A percentile compares a stretch with the other conserved stretches of the same genome.
These are phyloP conservation scores for Thunnus albacares DNA, from an alignment of 2,797 vertebrate species.

Conservation along the genomic window DNA sequence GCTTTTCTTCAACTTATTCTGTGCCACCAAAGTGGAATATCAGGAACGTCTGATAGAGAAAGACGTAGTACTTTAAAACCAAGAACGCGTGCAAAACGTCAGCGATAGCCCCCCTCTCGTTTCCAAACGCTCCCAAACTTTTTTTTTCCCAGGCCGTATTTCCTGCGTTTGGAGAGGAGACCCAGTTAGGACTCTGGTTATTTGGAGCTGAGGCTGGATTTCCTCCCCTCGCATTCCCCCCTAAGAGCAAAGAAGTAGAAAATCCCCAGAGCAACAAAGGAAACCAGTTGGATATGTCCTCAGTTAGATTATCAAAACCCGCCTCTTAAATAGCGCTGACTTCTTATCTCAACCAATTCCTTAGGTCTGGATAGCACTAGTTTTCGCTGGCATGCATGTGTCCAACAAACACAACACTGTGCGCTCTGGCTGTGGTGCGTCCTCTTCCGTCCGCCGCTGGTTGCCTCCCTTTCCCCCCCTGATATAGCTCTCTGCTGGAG, in stretches of 20 bases:
- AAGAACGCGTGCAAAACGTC: conserved; percentile 61
- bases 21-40: background rate
- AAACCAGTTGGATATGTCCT: conserved; percentile 46
- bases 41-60: conserved; percentile 1
- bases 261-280: conserved; percentile 59
- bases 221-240: conserved; percentile 75
- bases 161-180: conserved; percentile 79
- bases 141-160: conserved; percentile 79
- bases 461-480: conserved; percentile 69
- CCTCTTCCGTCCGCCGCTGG: conserved; percentile 79
- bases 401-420: conserved; percentile 75
- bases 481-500: conserved; percentile 47
- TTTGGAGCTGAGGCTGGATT: conserved; percentile 76
- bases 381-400: conserved; percentile 75
- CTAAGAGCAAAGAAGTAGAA: conserved; percentile 50
- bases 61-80: conserved; percentile 39
- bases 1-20: conserved; percentile 22
- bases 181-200: conserved; percentile 73
- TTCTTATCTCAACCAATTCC: conserved; percentile 57
- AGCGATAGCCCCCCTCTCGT: conserved; percentile 63
- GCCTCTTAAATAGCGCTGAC: conserved; percentile 28
- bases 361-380: conserved; percentile 57
- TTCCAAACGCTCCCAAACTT: conserved; percentile 81
- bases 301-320: conserved; percentile 37
- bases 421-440: conserved; percentile 73